Percentiles rank a stretch among this genome's conserved stretches.
Evolutionary conservation across 2,888 invertebrate genomes (phyloP).

Genomic region (Netelia virgata): DNA sequence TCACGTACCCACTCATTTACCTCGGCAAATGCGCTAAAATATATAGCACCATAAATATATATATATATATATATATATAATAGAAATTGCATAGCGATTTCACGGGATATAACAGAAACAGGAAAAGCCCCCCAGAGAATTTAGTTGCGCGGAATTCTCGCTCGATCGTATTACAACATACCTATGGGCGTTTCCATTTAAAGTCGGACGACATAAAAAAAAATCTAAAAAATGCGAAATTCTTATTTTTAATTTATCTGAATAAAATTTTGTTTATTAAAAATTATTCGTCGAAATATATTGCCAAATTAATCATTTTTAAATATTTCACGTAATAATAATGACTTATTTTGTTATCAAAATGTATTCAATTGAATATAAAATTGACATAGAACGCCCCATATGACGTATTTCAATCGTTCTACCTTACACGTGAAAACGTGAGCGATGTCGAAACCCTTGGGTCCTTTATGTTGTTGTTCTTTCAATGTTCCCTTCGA

Average conservation of each 20-base stretch:
- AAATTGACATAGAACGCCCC: no score
- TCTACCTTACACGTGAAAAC: no score
- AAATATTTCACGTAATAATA: no score
- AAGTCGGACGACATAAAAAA: no score
- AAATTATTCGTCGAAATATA: no score
- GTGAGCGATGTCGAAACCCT: background rate
- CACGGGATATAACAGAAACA: conserved; percentile 25
- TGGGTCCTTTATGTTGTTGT: background rate
- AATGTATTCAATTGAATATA: no score
- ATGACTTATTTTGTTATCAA: no score
- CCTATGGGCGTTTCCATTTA: background rate
- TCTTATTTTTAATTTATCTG: no score
- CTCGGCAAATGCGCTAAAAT: conserved; percentile 36
- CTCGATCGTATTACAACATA: conserved; percentile 18
- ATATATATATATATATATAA: background rate
- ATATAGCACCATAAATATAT: conserved; percentile 1
- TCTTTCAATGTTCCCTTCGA: background rate
- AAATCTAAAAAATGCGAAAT: no score
- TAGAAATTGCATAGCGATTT: conserved; percentile 45
- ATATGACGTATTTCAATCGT: no score
- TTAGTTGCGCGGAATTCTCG: conserved; percentile 18
- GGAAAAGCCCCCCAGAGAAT: conserved; percentile 36
- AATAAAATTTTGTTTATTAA: no score
- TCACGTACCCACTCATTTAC: background rate
- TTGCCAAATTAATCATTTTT: no score